These are phyloP conservation scores for Motacilla tschutschensis DNA, from an alignment of 2,113 vertebrate species.

Conservation along the genomic window DNA sequence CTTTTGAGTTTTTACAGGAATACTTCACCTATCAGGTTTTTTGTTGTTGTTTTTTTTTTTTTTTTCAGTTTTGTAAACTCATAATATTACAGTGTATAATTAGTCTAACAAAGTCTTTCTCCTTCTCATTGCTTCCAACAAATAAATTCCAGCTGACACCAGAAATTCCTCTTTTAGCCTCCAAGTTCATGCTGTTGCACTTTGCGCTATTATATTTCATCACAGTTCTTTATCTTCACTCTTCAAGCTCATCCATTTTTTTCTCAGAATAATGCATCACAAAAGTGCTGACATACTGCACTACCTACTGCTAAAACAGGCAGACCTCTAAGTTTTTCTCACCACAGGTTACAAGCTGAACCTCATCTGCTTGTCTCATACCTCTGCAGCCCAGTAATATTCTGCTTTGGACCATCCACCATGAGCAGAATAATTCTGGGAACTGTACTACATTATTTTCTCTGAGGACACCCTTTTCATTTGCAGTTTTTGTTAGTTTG, in stretches of 20 bases:
- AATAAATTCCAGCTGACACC: not conserved
- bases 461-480: not conserved
- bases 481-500: not conserved
- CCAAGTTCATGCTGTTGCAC: not conserved
- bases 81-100: not conserved
- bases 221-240: not conserved
- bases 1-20: not conserved
- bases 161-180: not conserved
- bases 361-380: not conserved
- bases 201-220: not conserved
- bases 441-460: conserved; percentile 5
- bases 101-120: not conserved
- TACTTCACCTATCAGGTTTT: not conserved
- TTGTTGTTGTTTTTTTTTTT: too few relatives aligned
- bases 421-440: not conserved
- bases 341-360: not conserved
- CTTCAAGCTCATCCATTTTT: not conserved
- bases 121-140: not conserved
- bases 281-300: not conserved
- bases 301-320: not conserved
- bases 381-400: not conserved
- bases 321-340: not conserved
- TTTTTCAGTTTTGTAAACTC: not conserved
- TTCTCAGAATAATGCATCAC: not conserved
- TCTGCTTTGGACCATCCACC: not conserved